These are phyloP conservation scores for Ophonus ardosiacus DNA, from an alignment of 2,888 invertebrate genomes.

Conservation along the genomic window DNA sequence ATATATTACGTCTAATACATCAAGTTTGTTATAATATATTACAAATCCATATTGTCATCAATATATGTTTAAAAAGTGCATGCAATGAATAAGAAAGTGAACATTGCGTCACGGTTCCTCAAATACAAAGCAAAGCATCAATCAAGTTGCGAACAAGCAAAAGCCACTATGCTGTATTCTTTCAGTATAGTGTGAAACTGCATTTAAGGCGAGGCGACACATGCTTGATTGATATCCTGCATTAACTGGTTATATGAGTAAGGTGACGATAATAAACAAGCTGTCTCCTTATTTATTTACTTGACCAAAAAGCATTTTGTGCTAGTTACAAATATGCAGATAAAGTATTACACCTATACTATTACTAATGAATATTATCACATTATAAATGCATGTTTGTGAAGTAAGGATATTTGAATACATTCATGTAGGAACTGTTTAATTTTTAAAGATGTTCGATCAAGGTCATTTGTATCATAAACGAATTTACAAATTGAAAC, in stretches of 20 bases:
- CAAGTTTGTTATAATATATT: not conserved
- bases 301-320: not conserved
- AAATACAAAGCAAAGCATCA: slow-evolving; percentile 49
- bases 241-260: slow-evolving; percentile 11
- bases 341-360: no score
- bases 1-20: slow-evolving; percentile 7
- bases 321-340: no score
- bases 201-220: not conserved
- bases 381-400: no score
- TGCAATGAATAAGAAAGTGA: slow-evolving; percentile 4
- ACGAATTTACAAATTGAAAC: no score
- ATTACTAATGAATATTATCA: no score
- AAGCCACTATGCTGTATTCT: slow-evolving; percentile 36
- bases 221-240: slow-evolving; percentile 59
- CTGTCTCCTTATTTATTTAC: not conserved
- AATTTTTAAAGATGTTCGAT: no score
- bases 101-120: not conserved
- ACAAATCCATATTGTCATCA: slow-evolving; percentile 11
- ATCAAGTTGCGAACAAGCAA: slow-evolving; percentile 54
- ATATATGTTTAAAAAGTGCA: not conserved
- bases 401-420: no score
- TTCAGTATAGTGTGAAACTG: slow-evolving; percentile 7
- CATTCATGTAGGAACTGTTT: no score
- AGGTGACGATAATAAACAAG: not conserved
- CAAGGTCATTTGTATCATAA: no score